Evolutionary conservation across 1,140 invertebrate genomes (phyloP), one percentile per base, ranked within the genome.

Genomic region (Hermetia illucens): DNA sequence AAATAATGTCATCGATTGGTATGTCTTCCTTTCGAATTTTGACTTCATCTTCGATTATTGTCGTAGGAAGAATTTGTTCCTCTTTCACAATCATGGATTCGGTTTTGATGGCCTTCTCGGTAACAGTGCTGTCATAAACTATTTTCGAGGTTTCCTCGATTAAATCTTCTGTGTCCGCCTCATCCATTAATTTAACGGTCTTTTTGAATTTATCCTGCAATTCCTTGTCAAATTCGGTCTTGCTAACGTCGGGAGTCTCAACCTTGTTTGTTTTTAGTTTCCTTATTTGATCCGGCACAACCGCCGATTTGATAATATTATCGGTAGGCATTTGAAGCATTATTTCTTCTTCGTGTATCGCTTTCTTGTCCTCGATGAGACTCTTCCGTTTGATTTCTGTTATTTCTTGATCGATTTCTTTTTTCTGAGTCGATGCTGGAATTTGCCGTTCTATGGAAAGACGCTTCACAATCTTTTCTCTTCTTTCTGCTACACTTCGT

Each of bases 381-480:
- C 64, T 77, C 59, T 77, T 75, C 38, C 72, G 68, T 52, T 74
- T 77, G 34, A 78, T 79, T 59, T 77, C 71, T 29, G 70, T 75
- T 30, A 76, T 76, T 58, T 78, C 74, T 51, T 75, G 70, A 21
- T 70, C 66, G 20, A 76, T 70, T 63, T 78, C 75, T 45, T 70
- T 73, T 45, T 77, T 69, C 53, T 77, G 73, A 42, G 72, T 70
- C 5, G 75, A 77, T 21, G 73, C 72, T 5, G 75, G 71, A 45
- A 77, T 69, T 50, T 70, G 72, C 49, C 70, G 70, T 43, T 74
- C 72, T 22, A 64, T 53, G 29, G 72, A 78, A 16, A 79, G 57
- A 41, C 76, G 71, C 56, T 75, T 75, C 22, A 76, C 74, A 34
- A 79, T 80, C 62, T 78, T 72, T 52, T 75, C 68, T 41, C 75